A percentile compares a stretch with the other conserved stretches of the same genome.
Evolutionary conservation across 1,140 invertebrate species (phyloP).

Genomic region (Lineus longissimus): DNA sequence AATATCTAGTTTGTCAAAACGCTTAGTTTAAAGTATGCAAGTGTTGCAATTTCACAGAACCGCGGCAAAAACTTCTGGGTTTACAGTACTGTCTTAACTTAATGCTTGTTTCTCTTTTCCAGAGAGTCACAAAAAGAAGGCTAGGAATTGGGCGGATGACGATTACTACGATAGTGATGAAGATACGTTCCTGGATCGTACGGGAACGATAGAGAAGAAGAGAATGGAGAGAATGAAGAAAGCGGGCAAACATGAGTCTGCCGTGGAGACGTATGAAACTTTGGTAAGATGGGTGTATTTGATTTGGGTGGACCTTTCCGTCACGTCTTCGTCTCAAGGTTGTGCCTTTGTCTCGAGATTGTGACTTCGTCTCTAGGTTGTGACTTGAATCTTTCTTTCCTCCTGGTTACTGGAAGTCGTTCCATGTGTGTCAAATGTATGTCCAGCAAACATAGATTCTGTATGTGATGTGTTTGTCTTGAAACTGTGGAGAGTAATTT

Average conservation of each 20-base stretch:
- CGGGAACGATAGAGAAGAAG: slow-evolving; percentile 87
- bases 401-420: too few relatives aligned
- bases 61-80: too few relatives aligned
- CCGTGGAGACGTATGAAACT: slow-evolving; percentile 74
- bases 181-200: slow-evolving; percentile 91
- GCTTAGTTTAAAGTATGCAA: too few relatives aligned
- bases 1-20: too few relatives aligned
- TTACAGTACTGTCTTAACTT: too few relatives aligned
- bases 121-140: slow-evolving; percentile 48
- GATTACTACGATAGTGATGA: slow-evolving; percentile 97
- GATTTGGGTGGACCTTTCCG: slow-evolving; percentile 14
- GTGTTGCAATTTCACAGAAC: too few relatives aligned
- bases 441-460: too few relatives aligned
- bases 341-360: neutral
- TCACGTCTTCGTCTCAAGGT: neutral
- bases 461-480: too few relatives aligned
- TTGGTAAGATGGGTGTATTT: slow-evolving; percentile 59
- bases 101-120: slow-evolving; percentile 1
- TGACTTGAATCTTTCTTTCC: too few relatives aligned
- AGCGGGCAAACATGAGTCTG: slow-evolving; percentile 61
- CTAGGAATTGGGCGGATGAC: slow-evolving; percentile 67
- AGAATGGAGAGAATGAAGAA: slow-evolving; percentile 70
- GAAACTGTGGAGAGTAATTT: too few relatives aligned
- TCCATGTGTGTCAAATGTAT: too few relatives aligned
- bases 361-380: neutral